Evolutionary conservation across 2,888 invertebrate species (phyloP).

Genomic region (Spilosoma lubricipeda): DNA sequence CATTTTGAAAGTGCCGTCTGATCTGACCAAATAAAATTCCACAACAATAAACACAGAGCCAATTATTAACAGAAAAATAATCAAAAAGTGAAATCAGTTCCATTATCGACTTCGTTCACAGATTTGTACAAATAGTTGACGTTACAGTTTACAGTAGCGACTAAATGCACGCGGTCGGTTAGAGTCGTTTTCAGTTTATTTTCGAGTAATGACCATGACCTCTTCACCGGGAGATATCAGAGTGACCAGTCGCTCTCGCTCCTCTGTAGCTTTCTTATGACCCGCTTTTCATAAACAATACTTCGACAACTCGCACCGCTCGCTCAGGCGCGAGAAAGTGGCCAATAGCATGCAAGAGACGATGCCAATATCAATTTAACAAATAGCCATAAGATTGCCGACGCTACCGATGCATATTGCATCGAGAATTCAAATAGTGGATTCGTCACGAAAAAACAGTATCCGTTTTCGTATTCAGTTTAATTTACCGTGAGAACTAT

Average conservation of each 20-base stretch:
- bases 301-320: constrained; percentile 72
- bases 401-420: constrained; percentile 46
- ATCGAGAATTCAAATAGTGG: constrained; percentile 53
- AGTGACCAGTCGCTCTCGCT: constrained; percentile 74
- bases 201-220: constrained; percentile 81
- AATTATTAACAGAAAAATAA: constrained; percentile 69
- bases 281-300: constrained; percentile 86
- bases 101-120: constrained; percentile 65
- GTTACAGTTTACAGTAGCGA: constrained; percentile 68
- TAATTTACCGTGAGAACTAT: constrained; percentile 61
- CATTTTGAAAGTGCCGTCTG: constrained; percentile 55
- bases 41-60: constrained; percentile 61
- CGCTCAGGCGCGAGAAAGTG: constrained; percentile 80
- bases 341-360: constrained; percentile 72
- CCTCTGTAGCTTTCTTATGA: constrained; percentile 84
- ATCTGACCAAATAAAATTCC: constrained; percentile 54
- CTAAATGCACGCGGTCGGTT: constrained; percentile 56
- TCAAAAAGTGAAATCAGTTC: constrained; percentile 76
- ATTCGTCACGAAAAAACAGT: constrained; percentile 61
- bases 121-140: constrained; percentile 63
- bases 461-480: constrained; percentile 55
- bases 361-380: constrained; percentile 62
- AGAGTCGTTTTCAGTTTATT: constrained; percentile 63
- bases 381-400: constrained; percentile 56
- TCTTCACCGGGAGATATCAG: constrained; percentile 80